Conservation (phyloP, 1,140 invertebrate genomes). For the Trichonephila clavipes region DNA sequence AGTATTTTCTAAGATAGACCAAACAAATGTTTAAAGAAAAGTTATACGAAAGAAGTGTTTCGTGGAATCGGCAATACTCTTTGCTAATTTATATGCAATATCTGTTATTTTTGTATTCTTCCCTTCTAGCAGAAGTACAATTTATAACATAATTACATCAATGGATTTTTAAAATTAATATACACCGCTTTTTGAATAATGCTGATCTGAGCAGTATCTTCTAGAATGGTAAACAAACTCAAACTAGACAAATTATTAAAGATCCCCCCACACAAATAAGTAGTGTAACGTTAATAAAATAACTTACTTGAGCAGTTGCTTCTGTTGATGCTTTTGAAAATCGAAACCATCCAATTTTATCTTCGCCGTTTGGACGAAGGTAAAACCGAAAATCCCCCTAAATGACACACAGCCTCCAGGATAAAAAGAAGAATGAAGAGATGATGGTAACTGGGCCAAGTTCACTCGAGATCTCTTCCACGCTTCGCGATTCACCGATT, state of each 20-base stretch:
- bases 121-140: too few relatives aligned
- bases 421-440: conserved; percentile 3
- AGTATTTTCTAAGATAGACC: too few relatives aligned
- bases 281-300: background rate
- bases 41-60: too few relatives aligned
- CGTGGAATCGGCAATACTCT: too few relatives aligned
- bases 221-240: background rate
- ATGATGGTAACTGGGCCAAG: conserved; percentile 51
- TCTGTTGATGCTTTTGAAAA: background rate
- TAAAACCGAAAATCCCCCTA: conserved; percentile 29
- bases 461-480: conserved; percentile 29
- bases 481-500: conserved; percentile 43
- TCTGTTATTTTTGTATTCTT: too few relatives aligned
- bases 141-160: too few relatives aligned
- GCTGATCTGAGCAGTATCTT: background rate
- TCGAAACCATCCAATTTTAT: conserved; percentile 46
- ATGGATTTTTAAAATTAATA: too few relatives aligned
- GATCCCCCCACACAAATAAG: background rate
- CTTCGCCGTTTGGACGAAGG: background rate
- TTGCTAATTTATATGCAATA: too few relatives aligned
- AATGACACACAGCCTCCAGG: conserved; percentile 3
- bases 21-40: too few relatives aligned
- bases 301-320: background rate
- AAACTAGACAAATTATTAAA: background rate
- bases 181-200: too few relatives aligned